Conservation (phyloP, 2,888 invertebrate genomes). For the Lycophotia porphyrea region DNA sequence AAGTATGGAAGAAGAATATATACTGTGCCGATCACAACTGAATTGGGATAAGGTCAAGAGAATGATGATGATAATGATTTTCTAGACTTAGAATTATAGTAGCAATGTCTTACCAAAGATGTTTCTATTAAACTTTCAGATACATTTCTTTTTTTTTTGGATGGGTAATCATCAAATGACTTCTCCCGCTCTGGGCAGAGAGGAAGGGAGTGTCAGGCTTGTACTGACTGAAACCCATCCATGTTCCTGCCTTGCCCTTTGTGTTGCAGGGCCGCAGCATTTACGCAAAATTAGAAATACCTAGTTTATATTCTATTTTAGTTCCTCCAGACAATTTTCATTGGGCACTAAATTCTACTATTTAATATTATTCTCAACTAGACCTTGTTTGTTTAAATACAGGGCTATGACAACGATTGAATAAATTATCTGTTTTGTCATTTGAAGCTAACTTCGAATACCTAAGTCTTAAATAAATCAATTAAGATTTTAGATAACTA, state of each 20-base stretch:
- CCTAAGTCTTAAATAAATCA: constrained; percentile 28
- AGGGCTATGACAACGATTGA: constrained; percentile 20
- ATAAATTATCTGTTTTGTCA: constrained; percentile 48
- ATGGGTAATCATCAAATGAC: too few relatives aligned
- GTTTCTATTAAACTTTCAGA: not conserved
- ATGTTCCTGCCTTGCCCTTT: too few relatives aligned
- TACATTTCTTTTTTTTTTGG: too few relatives aligned
- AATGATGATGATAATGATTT: not conserved
- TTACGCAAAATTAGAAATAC: not conserved
- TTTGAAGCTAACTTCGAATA: constrained; percentile 31
- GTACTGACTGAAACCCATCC: too few relatives aligned
- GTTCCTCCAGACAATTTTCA: not conserved
- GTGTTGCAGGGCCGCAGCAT: too few relatives aligned
- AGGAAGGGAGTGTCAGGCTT: too few relatives aligned
- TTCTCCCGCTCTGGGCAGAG: too few relatives aligned
- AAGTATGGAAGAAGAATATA: too few relatives aligned
- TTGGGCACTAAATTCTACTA: constrained; percentile 1
- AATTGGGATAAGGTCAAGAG: too few relatives aligned
- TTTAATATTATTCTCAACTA: constrained; percentile 2
- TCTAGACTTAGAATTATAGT: not conserved
- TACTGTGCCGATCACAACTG: too few relatives aligned
- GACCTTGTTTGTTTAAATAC: constrained; percentile 30
- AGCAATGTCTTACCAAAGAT: not conserved
- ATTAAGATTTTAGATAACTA: constrained; percentile 37
- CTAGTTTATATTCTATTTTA: not conserved